Evolutionary conservation across 2,797 vertebrate species (phyloP).

Genomic region (Anabas testudineus): DNA sequence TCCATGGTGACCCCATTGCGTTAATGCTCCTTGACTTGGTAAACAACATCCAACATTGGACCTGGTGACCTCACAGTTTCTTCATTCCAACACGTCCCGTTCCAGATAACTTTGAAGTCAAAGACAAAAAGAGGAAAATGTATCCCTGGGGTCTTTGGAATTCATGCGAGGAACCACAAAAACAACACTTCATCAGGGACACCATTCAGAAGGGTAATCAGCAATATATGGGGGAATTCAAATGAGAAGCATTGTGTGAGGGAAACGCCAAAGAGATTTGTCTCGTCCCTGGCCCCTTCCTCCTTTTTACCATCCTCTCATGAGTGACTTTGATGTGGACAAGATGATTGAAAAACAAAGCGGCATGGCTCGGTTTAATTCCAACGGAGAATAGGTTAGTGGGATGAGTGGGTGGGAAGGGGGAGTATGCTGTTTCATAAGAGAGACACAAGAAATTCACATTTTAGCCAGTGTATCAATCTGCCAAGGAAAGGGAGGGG

Average conservation of each 20-base stretch:
- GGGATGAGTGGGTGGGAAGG: constrained; percentile 71
- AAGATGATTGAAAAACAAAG: constrained; percentile 85
- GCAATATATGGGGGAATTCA: constrained; percentile 81
- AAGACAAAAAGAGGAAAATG: constrained; percentile 83
- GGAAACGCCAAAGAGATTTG: constrained; percentile 80
- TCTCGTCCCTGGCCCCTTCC: constrained; percentile 75
- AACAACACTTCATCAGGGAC: constrained; percentile 83
- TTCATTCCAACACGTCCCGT: constrained; percentile 74
- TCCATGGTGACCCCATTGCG: constrained; percentile 62
- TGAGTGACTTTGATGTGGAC: constrained; percentile 83
- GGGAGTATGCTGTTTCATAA: constrained; percentile 67
- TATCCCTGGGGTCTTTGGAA: constrained; percentile 80
- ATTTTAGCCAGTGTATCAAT: constrained; percentile 83
- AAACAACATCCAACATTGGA: constrained; percentile 74
- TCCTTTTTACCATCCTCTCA: constrained; percentile 71
- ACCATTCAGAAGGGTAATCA: constrained; percentile 80
- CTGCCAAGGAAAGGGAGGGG: constrained; percentile 66
- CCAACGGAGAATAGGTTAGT: constrained; percentile 70
- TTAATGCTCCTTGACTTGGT: constrained; percentile 55
- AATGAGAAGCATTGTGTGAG: constrained; percentile 78
- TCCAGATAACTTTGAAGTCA: constrained; percentile 80
- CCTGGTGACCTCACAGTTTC: constrained; percentile 71
- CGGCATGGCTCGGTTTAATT: constrained; percentile 75
- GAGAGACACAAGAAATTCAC: constrained; percentile 78
- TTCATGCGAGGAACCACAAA: constrained; percentile 77